A percentile compares a stretch with the other conserved stretches of the same genome.
Conservation (phyloP, 2,113 vertebrate genomes). For the Trogon surrucura region DNA sequence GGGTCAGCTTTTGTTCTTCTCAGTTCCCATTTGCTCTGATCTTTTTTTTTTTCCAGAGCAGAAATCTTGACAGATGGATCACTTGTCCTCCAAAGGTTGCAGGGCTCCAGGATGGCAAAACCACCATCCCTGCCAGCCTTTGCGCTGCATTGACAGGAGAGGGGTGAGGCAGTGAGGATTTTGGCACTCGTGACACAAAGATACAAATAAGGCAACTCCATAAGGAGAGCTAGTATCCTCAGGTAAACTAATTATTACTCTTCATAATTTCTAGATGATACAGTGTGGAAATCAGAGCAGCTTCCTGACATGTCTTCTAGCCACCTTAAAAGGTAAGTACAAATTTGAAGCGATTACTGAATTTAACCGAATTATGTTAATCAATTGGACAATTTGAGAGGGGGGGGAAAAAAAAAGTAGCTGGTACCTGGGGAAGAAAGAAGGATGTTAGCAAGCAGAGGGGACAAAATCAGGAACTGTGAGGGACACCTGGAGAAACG, state of each 20-base stretch:
- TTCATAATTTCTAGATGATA: neutral
- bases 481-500: neutral
- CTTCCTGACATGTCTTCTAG: neutral
- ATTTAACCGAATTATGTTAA: neutral
- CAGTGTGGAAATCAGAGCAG: neutral
- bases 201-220: neutral
- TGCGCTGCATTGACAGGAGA: neutral
- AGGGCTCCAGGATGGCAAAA: neutral
- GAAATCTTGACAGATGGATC: slow-evolving; percentile 21
- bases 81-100: neutral
- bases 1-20: slow-evolving; percentile 60
- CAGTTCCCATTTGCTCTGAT: slow-evolving; percentile 12
- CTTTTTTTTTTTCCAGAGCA: slow-evolving; percentile 16
- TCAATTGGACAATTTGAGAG: neutral
- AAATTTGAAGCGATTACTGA: neutral
- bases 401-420: neutral
- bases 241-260: neutral
- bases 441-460: neutral
- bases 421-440: neutral
- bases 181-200: neutral
- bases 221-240: neutral
- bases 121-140: neutral
- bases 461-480: neutral
- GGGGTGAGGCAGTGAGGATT: neutral
- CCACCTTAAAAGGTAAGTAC: neutral